These are phyloP conservation scores for Lepidurus packardi DNA, from an alignment of 1,140 invertebrate species.

Conservation along the genomic window DNA sequence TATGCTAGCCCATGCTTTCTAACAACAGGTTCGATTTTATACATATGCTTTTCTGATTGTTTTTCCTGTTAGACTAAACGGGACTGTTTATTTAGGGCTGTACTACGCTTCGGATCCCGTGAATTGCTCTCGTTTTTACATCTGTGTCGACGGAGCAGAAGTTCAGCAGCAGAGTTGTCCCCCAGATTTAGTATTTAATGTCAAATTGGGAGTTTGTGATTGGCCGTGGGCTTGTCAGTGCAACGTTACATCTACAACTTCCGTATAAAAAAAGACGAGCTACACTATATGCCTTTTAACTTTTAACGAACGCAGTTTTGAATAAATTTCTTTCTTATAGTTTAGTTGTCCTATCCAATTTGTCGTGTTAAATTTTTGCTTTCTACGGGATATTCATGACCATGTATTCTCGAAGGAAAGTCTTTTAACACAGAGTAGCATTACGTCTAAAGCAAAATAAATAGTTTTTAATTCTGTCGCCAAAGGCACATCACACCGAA, in stretches of 20 bases:
- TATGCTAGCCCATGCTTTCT: not conserved
- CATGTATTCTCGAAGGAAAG: not conserved
- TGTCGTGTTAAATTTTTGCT: not conserved
- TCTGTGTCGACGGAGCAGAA: not conserved
- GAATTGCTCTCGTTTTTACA: constrained; percentile 25
- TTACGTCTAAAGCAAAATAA: constrained; percentile 22
- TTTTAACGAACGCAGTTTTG: not conserved
- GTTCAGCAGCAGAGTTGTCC: constrained; percentile 3
- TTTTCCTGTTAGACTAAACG: not conserved
- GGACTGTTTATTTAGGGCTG: not conserved
- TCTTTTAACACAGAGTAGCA: not conserved
- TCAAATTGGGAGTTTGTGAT: constrained; percentile 25
- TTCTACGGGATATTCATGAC: not conserved
- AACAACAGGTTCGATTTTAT: not conserved
- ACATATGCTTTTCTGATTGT: not conserved
- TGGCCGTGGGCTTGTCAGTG: constrained; percentile 20
- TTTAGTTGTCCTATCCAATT: not conserved
- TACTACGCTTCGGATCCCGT: constrained; percentile 21
- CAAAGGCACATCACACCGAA: constrained; percentile 8
- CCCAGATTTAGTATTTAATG: constrained; percentile 19
- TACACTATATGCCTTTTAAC: not conserved
- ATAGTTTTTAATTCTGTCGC: constrained; percentile 16
- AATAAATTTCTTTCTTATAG: not conserved
- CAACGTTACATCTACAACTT: not conserved
- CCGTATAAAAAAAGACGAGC: not conserved